Base-by-base conservation (phyloP, 2,113 vertebrate genomes). In the Salvelinus alpinus region DNA sequence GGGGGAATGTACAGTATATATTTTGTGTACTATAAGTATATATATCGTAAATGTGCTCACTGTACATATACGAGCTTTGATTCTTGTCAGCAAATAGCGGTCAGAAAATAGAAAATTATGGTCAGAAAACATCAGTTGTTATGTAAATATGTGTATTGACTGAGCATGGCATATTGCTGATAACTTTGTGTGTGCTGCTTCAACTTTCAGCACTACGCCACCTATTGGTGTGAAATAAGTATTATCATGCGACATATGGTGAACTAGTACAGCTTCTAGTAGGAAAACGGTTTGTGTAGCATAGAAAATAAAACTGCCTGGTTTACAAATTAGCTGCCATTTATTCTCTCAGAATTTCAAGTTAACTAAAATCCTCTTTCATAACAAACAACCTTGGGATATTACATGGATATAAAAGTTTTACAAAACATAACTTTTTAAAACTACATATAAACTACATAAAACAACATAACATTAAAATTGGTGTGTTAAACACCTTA, bases 251-350 rank as follows among this genome's bases (percentile, higher is more conserved):
- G 1, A 0, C 51, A 54, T 4, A 0, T 54, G 51, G 16, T 16
- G 13, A 18, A 54, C 51, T 5, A 5, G 12, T 4, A 54, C 51
- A 54, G 16, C 9, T 11, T 44, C 38, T 44, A 44, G 38, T 16
- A 18, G 2, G 5, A 54, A 54, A 54, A 54, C 16, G 16, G 12
- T 54, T 54, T 54, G 9, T 44, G 51, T 18, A 54, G 51, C 59
- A 11, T 62, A 25, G 59, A 62, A n/a, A 62, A 62, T 9, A 62
- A 62, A 4, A 14, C 54, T 57, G 16, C 18, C 38, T 2, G 9
- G 20, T 16, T 31, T 66, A 66, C 54, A 59, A 72, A 60, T 20
- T 62, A 62, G 71, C 71, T 73, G 29, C 71, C 31, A 62, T 73
- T 60, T 72, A 60, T 64, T 73, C 13, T 22, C 24, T 62, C 16